A percentile compares a stretch with the other conserved stretches of the same genome.
phyloP scores from a whole-genome alignment of 1,140 invertebrate genomes.

The Diorhabda elongata region DNA sequence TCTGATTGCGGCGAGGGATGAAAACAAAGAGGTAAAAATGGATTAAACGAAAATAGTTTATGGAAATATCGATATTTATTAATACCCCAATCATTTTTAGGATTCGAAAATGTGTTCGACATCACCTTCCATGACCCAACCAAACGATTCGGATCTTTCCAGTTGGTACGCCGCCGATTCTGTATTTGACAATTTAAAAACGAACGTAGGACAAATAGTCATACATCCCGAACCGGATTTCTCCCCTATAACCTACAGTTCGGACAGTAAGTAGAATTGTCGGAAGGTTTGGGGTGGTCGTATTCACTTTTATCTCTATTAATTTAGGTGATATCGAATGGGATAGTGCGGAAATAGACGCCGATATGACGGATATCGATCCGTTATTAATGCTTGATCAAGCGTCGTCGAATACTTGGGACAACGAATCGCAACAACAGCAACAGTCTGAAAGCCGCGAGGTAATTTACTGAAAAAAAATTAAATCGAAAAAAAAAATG shows the following conservation, averaged over 20 bases:
- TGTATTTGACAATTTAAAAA: conserved; percentile 75
- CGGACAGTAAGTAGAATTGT: conserved; percentile 49
- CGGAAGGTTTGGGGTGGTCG: not conserved
- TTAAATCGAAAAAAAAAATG: not conserved
- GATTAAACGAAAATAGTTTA: not conserved
- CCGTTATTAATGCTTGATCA: conserved; percentile 14
- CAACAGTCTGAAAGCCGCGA: conserved; percentile 23
- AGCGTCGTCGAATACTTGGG: not conserved
- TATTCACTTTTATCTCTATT: not conserved
- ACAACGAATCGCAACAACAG: conserved; percentile 4
- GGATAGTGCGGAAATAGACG: conserved; percentile 52
- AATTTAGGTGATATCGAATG: conserved; percentile 56
- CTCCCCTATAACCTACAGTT: conserved; percentile 53
- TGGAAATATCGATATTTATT: not conserved
- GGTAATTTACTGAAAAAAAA: not conserved
- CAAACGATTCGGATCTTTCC: conserved; percentile 63
- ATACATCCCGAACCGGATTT: conserved; percentile 55
- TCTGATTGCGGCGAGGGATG: conserved; percentile 46
- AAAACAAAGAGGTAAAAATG: conserved; percentile 17
- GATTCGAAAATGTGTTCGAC: conserved; percentile 43
- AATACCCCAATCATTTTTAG: conserved; percentile 19
- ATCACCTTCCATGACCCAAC: conserved; percentile 40
- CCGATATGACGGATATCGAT: conserved; percentile 39
- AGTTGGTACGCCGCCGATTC: conserved; percentile 75
- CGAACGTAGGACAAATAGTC: conserved; percentile 63